Evolutionary conservation across 2,888 invertebrate species (phyloP).

Genomic region (Rhimphoctona megacephalus): DNA sequence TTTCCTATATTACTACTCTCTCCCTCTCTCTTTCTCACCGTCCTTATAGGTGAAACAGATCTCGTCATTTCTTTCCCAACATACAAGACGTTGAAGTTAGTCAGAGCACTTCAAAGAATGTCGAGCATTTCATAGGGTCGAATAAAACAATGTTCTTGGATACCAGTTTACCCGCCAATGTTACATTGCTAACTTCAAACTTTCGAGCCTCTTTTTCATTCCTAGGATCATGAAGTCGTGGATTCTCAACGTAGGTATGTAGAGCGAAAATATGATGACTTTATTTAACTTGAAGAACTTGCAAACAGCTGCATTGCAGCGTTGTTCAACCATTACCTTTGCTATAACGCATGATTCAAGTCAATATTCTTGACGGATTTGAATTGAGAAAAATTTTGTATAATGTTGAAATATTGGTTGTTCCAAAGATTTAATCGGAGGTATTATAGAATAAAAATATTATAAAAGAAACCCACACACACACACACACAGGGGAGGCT

Average conservation of each 20-base stretch:
- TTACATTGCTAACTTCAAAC: conserved; percentile 42
- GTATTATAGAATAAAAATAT: neutral
- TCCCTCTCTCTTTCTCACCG: neutral
- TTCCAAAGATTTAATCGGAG: neutral
- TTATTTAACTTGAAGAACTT: conserved; percentile 15
- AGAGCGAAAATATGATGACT: conserved; percentile 21
- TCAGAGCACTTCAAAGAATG: conserved; percentile 48
- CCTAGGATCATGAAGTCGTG: conserved; percentile 44
- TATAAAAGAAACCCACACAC: neutral
- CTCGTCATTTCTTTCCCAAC: conserved; percentile 4
- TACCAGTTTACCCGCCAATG: conserved; percentile 36
- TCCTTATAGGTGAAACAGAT: conserved; percentile 1
- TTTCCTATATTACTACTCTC: neutral
- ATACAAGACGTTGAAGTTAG: conserved; percentile 40
- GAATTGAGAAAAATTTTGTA: neutral
- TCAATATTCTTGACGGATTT: neutral
- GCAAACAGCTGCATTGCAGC: neutral
- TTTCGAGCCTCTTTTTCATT: conserved; percentile 37
- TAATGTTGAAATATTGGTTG: neutral
- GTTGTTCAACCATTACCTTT: neutral
- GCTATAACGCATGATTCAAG: neutral
- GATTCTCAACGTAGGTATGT: conserved; percentile 28
- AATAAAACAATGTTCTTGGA: conserved; percentile 41
- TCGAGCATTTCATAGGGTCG: conserved; percentile 21
- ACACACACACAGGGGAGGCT: too few species aligned